phyloP scores from a whole-genome alignment of 2,888 invertebrate genomes.

The Stegana nigrithorax region DNA sequence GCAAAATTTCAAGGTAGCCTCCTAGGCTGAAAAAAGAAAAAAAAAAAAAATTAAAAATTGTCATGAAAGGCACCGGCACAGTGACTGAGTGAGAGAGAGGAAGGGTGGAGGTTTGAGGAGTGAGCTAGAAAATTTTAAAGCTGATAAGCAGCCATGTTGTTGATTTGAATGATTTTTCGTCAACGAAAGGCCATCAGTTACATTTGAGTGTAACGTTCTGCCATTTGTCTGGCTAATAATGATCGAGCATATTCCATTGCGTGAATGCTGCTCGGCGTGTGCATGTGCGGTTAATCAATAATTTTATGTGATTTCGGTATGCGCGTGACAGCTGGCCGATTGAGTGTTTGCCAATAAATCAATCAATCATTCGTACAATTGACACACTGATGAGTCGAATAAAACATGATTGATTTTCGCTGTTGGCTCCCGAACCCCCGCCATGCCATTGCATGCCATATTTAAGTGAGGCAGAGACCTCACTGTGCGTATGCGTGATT shows the following conservation, averaged over 20 bases:
- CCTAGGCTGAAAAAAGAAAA: too few relatives aligned
- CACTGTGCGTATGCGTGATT: background rate
- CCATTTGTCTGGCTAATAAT: background rate
- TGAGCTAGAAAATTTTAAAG: too few relatives aligned
- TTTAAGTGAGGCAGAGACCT: background rate
- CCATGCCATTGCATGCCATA: background rate
- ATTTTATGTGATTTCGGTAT: too few relatives aligned
- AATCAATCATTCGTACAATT: background rate
- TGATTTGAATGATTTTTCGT: too few relatives aligned
- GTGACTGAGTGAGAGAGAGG: too few relatives aligned
- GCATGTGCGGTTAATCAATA: background rate
- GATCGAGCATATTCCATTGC: background rate
- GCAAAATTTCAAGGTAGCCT: background rate
- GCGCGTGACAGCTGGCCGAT: too few relatives aligned
- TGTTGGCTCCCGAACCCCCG: too few relatives aligned
- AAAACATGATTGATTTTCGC: background rate
- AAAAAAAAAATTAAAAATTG: too few relatives aligned
- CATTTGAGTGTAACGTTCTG: background rate
- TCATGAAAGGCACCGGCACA: too few relatives aligned
- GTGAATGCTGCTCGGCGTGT: background rate
- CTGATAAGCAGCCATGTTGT: too few relatives aligned
- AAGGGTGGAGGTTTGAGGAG: too few relatives aligned
- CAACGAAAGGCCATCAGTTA: too few relatives aligned
- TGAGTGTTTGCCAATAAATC: conserved; percentile 1
- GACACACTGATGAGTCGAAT: background rate